Evolutionary conservation across 2,113 vertebrate genomes (phyloP).

Genomic region (Rhineura floridana): DNA sequence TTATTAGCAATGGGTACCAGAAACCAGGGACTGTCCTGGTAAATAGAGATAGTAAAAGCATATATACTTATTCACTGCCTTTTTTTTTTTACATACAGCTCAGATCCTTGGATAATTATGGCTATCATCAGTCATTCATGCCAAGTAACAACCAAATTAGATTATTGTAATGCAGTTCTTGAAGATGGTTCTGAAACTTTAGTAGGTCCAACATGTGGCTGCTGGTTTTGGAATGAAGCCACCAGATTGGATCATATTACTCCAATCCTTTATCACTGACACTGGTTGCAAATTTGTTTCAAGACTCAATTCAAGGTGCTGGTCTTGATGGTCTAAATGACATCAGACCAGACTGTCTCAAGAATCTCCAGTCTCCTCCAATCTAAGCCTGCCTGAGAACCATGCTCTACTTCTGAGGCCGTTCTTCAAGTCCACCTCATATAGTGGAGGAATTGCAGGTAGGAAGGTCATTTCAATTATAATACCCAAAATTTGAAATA

Average conservation of each 20-base stretch:
- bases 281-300: background rate
- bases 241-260: background rate
- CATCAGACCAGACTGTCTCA: background rate
- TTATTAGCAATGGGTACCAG: no score
- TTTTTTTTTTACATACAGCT: background rate
- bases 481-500: background rate
- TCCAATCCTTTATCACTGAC: background rate
- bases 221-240: background rate
- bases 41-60: background rate
- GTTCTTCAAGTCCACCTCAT: no score
- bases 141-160: background rate
- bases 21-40: no score
- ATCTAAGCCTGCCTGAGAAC: no score
- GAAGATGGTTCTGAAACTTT: no score
- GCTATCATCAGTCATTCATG: slow-evolving; percentile 3
- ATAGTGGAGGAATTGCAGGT: no score
- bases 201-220: background rate
- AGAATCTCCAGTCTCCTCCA: background rate
- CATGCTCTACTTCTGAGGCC: no score
- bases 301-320: background rate
- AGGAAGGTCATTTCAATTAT: no score
- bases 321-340: background rate
- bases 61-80: background rate
- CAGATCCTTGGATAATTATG: background rate
- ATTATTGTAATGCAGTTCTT: background rate